Evolutionary conservation across 2,797 vertebrate genomes (phyloP).

Genomic region (Manis crassicaudata): DNA sequence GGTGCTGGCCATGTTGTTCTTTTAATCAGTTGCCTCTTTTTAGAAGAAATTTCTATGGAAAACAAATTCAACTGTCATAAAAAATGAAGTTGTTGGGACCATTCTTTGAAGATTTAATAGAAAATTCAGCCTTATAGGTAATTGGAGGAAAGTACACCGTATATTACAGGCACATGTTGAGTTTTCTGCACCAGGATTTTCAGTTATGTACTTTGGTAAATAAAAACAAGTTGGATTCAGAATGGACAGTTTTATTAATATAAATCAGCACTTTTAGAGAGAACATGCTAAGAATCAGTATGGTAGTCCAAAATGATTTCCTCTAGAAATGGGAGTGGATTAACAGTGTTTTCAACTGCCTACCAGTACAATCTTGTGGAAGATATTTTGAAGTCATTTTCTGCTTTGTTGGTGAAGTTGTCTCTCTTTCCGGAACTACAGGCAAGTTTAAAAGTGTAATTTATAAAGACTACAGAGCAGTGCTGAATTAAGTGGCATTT

Average conservation of each 20-base stretch:
- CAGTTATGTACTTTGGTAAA: slow-evolving; percentile 73
- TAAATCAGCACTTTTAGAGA: slow-evolving; percentile 65
- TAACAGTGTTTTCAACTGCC: slow-evolving; percentile 34
- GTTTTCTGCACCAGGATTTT: slow-evolving; percentile 76
- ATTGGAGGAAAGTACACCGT: slow-evolving; percentile 71
- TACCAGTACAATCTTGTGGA: neutral
- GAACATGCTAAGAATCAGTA: slow-evolving; percentile 70
- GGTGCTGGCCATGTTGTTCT: slow-evolving; percentile 89
- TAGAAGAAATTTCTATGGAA: slow-evolving; percentile 81
- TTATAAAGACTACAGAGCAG: slow-evolving; percentile 64
- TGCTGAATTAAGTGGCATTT: slow-evolving; percentile 63
- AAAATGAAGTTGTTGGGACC: slow-evolving; percentile 85
- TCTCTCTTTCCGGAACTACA: slow-evolving; percentile 15
- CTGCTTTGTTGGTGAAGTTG: neutral
- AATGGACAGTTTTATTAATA: slow-evolving; percentile 68
- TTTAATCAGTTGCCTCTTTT: slow-evolving; percentile 88
- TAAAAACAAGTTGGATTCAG: slow-evolving; percentile 78
- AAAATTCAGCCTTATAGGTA: slow-evolving; percentile 69
- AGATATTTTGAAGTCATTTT: neutral
- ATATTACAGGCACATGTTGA: slow-evolving; percentile 80
- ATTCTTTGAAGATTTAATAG: slow-evolving; percentile 81
- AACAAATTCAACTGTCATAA: slow-evolving; percentile 83
- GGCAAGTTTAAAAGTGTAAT: neutral
- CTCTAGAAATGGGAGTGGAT: slow-evolving; percentile 63
- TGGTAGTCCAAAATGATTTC: slow-evolving; percentile 30